Base-by-base conservation (phyloP, 2,113 vertebrate genomes). In the Ariopsis seemanni region DNA sequence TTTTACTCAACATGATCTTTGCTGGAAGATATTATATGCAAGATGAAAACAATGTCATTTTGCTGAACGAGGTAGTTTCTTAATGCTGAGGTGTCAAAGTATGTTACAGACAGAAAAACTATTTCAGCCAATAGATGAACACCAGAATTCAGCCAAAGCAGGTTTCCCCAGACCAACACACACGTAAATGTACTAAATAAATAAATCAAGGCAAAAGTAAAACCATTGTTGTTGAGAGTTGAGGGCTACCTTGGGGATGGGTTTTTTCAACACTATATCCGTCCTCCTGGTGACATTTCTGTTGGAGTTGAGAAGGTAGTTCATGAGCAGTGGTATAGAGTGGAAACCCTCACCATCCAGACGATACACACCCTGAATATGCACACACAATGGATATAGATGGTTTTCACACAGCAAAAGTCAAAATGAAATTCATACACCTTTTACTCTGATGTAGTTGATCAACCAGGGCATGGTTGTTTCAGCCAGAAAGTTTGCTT, bases 301-400 rank as follows among this genome's bases (percentile, higher is more conserved):
- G 84, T 91, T 93, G 88, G 94, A 95, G 67, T 90, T 94, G 55
- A 96, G 86, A 34, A 98, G 94, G 84, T 98, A 93, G 89, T 97
- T 93, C 1, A 99, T 87, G 75, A 99, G 96, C 93, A 96, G 92
- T 0, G 98, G 98, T 85, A 99, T 91, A 42, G 94, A 97, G 88
- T 92, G 89, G 85, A 98, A 99, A n/a, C 96, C 89, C 0, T 98
- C 97, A 1, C 97, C 96, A 88, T 99, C 98, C 91, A 99, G 94
- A 20, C 96, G 97, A 91, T 97, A 99, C 91, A 96, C 75, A 91
- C 96, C 96, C 98, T 99, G 91, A 53, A 58, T 80, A 72, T 17
- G 80, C 53, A 81, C 14, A 75, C 67, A 91, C 22, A 71, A 50
- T 1, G 25, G 2, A 55, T 79, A 55, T 27, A 17, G 5, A n/a